Conservation (phyloP, 2,113 vertebrate genomes). For the Camelus bactrianus region DNA sequence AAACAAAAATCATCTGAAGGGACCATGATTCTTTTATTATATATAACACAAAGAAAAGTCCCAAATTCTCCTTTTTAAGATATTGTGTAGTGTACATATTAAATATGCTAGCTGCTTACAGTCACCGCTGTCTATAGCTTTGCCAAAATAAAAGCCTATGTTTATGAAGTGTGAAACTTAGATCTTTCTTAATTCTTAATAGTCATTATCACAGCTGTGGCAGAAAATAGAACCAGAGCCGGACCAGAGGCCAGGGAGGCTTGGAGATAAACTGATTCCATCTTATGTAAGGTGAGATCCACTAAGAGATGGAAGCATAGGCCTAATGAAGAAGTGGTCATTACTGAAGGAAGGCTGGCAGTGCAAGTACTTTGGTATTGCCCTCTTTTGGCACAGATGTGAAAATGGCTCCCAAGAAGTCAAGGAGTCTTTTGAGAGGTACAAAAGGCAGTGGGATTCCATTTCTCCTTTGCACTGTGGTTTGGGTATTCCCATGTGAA, state of each 20-base stretch:
- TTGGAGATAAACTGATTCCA: background rate
- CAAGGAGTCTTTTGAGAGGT: background rate
- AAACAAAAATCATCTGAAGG: background rate
- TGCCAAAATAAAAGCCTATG: slow-evolving; percentile 64
- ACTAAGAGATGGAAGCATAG: background rate
- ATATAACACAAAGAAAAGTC: slow-evolving; percentile 26
- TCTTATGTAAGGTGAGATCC: background rate
- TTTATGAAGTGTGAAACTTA: slow-evolving; percentile 46
- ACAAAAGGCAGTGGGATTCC: background rate
- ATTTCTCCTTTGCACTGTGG: background rate
- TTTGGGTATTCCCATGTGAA: background rate
- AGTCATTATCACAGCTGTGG: background rate
- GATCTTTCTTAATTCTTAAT: background rate
- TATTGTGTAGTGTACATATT: background rate
- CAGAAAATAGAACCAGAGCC: background rate
- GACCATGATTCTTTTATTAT: background rate
- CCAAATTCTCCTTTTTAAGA: slow-evolving; percentile 14
- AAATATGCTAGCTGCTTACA: background rate
- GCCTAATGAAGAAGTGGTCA: background rate
- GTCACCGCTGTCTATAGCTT: slow-evolving; percentile 19
- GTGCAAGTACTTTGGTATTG: background rate
- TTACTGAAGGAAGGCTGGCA: background rate
- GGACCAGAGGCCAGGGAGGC: background rate
- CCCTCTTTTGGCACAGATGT: background rate
- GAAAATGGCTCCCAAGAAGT: background rate